Base-by-base conservation (phyloP, 2,888 invertebrate species). In the Abrostola tripartita region DNA sequence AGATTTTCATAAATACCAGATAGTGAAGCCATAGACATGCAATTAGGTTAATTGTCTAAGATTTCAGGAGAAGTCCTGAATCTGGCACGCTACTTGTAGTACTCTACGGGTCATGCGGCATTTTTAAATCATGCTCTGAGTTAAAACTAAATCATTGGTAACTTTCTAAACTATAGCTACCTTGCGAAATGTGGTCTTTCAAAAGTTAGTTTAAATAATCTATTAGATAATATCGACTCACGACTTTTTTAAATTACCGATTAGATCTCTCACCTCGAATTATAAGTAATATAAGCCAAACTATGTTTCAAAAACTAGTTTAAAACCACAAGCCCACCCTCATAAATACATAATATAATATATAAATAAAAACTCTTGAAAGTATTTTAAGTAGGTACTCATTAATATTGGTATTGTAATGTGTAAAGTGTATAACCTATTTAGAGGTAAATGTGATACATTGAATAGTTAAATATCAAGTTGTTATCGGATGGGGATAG, bases 41-140 rank as follows among this genome's bases (percentile, higher is more conserved):
- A 91, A 91, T 91, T 92, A 91, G 89, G 88, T 86, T 71, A 74
- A 78, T 81, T 74, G 74, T 79, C 81, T 79, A 80, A 75, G 74
- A 74, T 76, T 79, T 79, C 81, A 84, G 81, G 79, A 77, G 78
- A 76, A 74, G 70, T 63, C 79, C 82, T 79, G 81, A 83, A 81
- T 79, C 74, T 76, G 71, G 74, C 75, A 81, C 80, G 76, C 87
- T 88, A 85, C 76, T 76, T 81, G 84, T 86, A 88, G 81, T 75
- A 68, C 71, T 86, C 93, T 92, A 93, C 89, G 81, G 81, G 79
- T 77, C 94, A 94, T 94, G 94, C 94, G 85, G 89, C 89, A 88
- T 84, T 81, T 81, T 81, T 81, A 70, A 81, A 74, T 83, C 93
- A 93, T 94, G 93, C 93, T 91, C 88, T 81, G 82, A 87, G 80